These are phyloP conservation scores for Brachypalpus laphriformis DNA, from an alignment of 2,888 invertebrate genomes.

Conservation along the genomic window DNA sequence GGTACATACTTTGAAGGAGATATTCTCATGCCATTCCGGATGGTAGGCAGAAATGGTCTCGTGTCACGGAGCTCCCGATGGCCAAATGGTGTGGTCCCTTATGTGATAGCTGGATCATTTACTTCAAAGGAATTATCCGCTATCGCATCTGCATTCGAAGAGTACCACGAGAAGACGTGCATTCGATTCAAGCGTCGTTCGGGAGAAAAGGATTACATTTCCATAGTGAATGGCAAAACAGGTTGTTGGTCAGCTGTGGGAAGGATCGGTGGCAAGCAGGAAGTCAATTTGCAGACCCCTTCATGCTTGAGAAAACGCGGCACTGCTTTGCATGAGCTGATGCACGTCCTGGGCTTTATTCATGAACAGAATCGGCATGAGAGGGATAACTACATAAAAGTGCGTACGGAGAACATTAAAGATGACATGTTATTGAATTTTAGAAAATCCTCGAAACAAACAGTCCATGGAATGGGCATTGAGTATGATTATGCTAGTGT, in stretches of 20 bases:
- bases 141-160: constrained; percentile 88
- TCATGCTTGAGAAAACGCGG: constrained; percentile 88
- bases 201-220: constrained; percentile 87
- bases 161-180: constrained; percentile 89
- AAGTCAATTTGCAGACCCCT: constrained; percentile 89
- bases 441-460: constrained; percentile 85
- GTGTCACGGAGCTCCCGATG: constrained; percentile 85
- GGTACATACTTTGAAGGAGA: constrained; percentile 92
- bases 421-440: constrained; percentile 87
- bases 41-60: constrained; percentile 85
- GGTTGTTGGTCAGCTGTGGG: constrained; percentile 94
- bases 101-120: constrained; percentile 86
- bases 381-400: constrained; percentile 87
- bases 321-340: constrained; percentile 90
- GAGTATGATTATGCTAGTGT: constrained; percentile 91
- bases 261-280: constrained; percentile 85
- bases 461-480: constrained; percentile 86
- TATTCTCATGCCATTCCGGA: constrained; percentile 85
- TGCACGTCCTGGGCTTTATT: constrained; percentile 91
- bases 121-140: constrained; percentile 84
- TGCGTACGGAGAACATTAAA: constrained; percentile 87
- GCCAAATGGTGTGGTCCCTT: constrained; percentile 88
- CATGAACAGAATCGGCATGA: constrained; percentile 92
- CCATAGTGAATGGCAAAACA: constrained; percentile 86
- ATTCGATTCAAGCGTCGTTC: constrained; percentile 87